These are phyloP conservation scores for Isotomurus palustris DNA, from an alignment of 2,888 invertebrate species.

Conservation along the genomic window DNA sequence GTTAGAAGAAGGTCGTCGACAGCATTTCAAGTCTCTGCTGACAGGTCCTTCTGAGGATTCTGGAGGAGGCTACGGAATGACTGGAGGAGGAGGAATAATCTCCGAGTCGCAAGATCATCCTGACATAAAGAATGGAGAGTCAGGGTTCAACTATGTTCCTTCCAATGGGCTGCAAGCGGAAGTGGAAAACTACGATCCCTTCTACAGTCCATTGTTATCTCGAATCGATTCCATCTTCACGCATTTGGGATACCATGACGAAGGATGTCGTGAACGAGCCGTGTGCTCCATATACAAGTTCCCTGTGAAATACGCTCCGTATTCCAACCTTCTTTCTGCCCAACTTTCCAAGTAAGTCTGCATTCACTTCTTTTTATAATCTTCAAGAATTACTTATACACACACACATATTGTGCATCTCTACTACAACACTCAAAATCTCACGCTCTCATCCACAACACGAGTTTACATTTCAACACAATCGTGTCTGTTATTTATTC, in stretches of 20 bases:
- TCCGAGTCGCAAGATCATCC: slow-evolving; percentile 13
- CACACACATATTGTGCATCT: not conserved
- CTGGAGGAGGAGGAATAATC: slow-evolving; percentile 6
- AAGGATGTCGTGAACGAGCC: slow-evolving; percentile 70
- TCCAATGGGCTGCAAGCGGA: slow-evolving; percentile 42
- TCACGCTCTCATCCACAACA: too few relatives aligned
- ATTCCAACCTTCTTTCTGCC: slow-evolving; percentile 79
- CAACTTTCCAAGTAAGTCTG: slow-evolving; percentile 77
- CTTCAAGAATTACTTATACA: too few relatives aligned
- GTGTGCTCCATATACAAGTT: slow-evolving; percentile 81
- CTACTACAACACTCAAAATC: too few relatives aligned
- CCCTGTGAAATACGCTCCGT: slow-evolving; percentile 73
- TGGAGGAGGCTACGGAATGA: not conserved
- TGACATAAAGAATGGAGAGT: not conserved
- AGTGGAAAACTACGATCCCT: slow-evolving; percentile 66
- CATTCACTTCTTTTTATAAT: not conserved
- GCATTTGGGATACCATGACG: slow-evolving; percentile 65
- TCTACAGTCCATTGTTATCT: slow-evolving; percentile 74
- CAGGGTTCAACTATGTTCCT: slow-evolving; percentile 35
- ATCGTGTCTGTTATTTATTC: too few relatives aligned
- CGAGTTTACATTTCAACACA: too few relatives aligned
- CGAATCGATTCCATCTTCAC: slow-evolving; percentile 69
- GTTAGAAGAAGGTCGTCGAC: slow-evolving; percentile 24
- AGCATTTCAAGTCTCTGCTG: slow-evolving; percentile 16
- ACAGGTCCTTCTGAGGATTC: slow-evolving; percentile 10